Percentiles rank a stretch among this genome's conserved stretches.
phyloP scores from a whole-genome alignment of 2,888 invertebrate species.

The Thecophora atra region DNA sequence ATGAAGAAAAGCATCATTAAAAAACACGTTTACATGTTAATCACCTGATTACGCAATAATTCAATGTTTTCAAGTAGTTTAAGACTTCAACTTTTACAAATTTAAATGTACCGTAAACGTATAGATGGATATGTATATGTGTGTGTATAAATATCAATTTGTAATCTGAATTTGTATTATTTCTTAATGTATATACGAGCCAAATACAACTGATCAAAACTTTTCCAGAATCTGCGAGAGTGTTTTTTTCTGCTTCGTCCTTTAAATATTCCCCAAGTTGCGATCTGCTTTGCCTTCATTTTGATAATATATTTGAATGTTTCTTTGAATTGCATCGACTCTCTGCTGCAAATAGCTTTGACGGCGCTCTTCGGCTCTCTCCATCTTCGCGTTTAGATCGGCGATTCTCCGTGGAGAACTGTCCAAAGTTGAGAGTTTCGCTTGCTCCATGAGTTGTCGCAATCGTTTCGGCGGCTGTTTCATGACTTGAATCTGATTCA shows the following conservation, averaged over 20 bases:
- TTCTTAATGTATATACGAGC: slow-evolving; percentile 14
- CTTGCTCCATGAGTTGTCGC: slow-evolving; percentile 72
- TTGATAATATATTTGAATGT: slow-evolving; percentile 64
- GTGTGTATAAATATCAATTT: slow-evolving; percentile 24
- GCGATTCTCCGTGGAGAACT: slow-evolving; percentile 68
- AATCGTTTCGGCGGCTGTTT: slow-evolving; percentile 76
- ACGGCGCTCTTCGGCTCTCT: slow-evolving; percentile 77
- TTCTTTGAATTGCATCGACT: slow-evolving; percentile 61
- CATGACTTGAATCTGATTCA: background rate
- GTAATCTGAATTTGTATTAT: slow-evolving; percentile 13
- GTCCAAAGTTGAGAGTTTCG: slow-evolving; percentile 67
- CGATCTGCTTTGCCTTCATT: background rate
- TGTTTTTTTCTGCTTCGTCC: background rate
- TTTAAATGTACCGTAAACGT: background rate
- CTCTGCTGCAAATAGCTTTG: slow-evolving; percentile 66
- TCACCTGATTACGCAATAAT: slow-evolving; percentile 13
- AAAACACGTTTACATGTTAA: background rate
- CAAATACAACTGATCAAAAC: slow-evolving; percentile 16
- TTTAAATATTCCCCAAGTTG: too few relatives aligned
- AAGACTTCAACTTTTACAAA: background rate
- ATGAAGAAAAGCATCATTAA: background rate
- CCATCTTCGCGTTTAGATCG: slow-evolving; percentile 76
- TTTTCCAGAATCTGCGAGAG: slow-evolving; percentile 1
- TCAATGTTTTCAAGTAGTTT: slow-evolving; percentile 16
- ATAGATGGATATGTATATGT: too few relatives aligned